Conservation (phyloP, 2,888 invertebrate species). For the Drosophila macrothrix region DNA sequence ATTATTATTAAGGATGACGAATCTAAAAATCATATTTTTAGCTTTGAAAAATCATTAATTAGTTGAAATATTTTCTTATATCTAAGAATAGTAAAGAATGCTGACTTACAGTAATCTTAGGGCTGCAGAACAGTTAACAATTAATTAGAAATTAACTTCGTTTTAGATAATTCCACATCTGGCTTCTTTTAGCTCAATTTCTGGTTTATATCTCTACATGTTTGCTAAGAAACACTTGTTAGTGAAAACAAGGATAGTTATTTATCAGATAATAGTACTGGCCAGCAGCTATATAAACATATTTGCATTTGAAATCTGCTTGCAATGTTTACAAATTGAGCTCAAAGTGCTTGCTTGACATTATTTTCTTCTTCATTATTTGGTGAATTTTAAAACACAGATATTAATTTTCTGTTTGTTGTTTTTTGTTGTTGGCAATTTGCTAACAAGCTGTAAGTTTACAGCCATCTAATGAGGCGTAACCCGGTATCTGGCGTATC, state of each 20-base stretch:
- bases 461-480: conserved; percentile 25
- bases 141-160: background rate
- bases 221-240: background rate
- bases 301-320: background rate
- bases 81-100: background rate
- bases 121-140: background rate
- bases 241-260: background rate
- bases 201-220: background rate
- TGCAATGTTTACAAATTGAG: background rate
- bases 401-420: conserved; percentile 1
- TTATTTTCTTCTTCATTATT: background rate
- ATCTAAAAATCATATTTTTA: too few species aligned
- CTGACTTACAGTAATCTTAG: too few species aligned
- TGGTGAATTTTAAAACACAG: background rate
- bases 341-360: background rate
- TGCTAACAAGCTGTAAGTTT: conserved; percentile 30
- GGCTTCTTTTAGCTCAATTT: background rate
- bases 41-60: background rate
- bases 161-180: background rate
- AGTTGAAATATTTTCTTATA: background rate
- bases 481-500: conserved; percentile 31
- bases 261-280: background rate
- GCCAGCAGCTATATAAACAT: background rate
- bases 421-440: conserved; percentile 4
- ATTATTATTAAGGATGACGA: background rate